Percentiles rank a stretch among this genome's conserved stretches.
These are phyloP conservation scores for Eretmodus cyanostictus DNA, from an alignment of 2,113 vertebrate genomes.

Conservation along the genomic window DNA sequence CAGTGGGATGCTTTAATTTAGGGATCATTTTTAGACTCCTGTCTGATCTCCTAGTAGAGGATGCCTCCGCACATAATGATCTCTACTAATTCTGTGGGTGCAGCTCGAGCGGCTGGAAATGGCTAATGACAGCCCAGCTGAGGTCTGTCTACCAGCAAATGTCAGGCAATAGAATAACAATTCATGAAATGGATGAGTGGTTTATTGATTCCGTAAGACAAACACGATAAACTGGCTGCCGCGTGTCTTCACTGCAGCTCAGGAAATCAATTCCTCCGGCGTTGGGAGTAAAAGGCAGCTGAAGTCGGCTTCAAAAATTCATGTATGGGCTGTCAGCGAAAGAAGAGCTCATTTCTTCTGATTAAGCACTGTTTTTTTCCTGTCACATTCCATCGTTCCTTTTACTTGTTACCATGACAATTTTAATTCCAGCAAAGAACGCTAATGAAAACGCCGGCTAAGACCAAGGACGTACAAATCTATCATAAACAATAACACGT, in stretches of 20 bases:
- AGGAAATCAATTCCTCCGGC: neutral
- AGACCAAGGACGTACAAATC: neutral
- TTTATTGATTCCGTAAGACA: slow-evolving; percentile 19
- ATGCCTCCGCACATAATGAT: neutral
- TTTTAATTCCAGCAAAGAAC: neutral
- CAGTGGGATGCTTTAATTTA: slow-evolving; percentile 15
- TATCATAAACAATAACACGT: neutral
- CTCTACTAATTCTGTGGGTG: slow-evolving; percentile 2
- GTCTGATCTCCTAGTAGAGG: neutral
- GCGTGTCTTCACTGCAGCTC: neutral
- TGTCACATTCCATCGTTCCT: neutral
- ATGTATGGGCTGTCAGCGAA: neutral
- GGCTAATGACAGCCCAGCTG: neutral
- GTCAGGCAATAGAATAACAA: slow-evolving; percentile 13
- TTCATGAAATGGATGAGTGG: slow-evolving; percentile 1
- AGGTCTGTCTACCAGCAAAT: slow-evolving; percentile 7
- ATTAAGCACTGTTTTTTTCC: neutral
- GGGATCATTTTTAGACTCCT: slow-evolving; percentile 14
- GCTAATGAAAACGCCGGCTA: neutral
- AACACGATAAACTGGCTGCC: neutral
- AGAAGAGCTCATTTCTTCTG: neutral
- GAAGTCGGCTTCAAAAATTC: neutral
- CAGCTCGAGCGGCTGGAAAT: slow-evolving; percentile 3
- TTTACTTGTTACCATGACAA: slow-evolving; percentile 18
- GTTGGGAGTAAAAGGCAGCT: neutral